Conservation (phyloP, 2,888 invertebrate species). For the Caenorhabditis becei region DNA sequence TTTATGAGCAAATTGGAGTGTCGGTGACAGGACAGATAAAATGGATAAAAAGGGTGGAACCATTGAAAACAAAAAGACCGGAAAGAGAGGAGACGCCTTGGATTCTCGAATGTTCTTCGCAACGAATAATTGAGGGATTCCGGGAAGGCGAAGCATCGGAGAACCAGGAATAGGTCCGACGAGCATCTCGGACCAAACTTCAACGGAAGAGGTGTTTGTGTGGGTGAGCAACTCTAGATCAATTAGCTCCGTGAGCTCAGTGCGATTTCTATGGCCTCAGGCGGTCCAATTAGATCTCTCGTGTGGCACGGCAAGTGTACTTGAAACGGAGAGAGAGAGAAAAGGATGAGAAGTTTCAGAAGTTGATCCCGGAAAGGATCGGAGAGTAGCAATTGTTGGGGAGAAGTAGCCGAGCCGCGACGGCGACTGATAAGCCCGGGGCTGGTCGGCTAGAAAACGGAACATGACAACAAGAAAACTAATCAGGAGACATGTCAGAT, state of each 20-base stretch:
- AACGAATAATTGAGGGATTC: slow-evolving; percentile 1
- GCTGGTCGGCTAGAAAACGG: background rate
- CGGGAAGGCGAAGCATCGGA: background rate
- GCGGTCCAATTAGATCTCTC: slow-evolving; percentile 49
- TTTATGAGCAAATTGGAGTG: background rate
- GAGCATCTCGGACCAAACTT: slow-evolving; percentile 12
- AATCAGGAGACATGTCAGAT: slow-evolving; percentile 20
- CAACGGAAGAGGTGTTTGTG: background rate
- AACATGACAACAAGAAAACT: slow-evolving; percentile 22
- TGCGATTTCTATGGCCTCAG: slow-evolving; percentile 25
- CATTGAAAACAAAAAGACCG: background rate
- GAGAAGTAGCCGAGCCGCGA: background rate
- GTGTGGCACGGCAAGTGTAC: background rate
- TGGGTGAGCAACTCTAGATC: slow-evolving; percentile 24
- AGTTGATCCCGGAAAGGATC: background rate
- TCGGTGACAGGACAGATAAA: background rate
- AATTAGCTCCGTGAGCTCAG: slow-evolving; percentile 25
- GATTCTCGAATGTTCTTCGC: background rate
- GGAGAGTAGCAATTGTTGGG: too few relatives aligned
- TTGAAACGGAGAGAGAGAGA: background rate
- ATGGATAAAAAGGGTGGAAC: background rate
- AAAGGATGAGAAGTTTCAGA: background rate
- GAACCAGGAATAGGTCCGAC: background rate
- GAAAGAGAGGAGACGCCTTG: background rate
- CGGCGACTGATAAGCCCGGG: slow-evolving; percentile 2